Evolutionary conservation across 2,797 vertebrate genomes (phyloP).

Genomic region (Takifugu ocellatus): DNA sequence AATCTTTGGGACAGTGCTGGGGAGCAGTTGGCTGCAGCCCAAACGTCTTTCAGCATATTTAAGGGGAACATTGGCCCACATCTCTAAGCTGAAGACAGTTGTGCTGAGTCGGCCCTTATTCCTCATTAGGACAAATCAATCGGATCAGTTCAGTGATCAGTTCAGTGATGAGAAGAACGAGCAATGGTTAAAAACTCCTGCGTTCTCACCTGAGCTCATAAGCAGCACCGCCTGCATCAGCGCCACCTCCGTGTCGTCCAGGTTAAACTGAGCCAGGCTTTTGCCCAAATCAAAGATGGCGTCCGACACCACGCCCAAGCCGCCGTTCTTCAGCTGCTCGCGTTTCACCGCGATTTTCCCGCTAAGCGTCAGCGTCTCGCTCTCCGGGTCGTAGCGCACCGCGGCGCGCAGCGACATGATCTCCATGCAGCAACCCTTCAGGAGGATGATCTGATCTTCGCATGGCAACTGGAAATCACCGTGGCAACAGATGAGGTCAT

Average conservation of each 20-base stretch:
- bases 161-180: too few relatives aligned
- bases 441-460: slow-evolving; percentile 92
- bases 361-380: slow-evolving; percentile 89
- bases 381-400: slow-evolving; percentile 90
- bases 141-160: too few relatives aligned
- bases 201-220: slow-evolving; percentile 86
- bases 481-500: not conserved
- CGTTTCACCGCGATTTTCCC: slow-evolving; percentile 92
- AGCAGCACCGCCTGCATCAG: slow-evolving; percentile 92
- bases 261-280: slow-evolving; percentile 90
- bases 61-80: too few relatives aligned
- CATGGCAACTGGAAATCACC: slow-evolving; percentile 82
- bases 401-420: slow-evolving; percentile 93
- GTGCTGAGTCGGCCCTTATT: too few relatives aligned
- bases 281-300: slow-evolving; percentile 95
- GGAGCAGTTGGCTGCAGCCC: too few relatives aligned
- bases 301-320: slow-evolving; percentile 89
- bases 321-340: slow-evolving; percentile 92
- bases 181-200: not conserved
- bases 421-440: slow-evolving; percentile 97
- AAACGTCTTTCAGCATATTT: too few relatives aligned
- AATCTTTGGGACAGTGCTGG: too few relatives aligned
- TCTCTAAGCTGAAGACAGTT: too few relatives aligned
- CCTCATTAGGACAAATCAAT: too few relatives aligned
- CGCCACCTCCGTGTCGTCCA: slow-evolving; percentile 93